These are phyloP conservation scores for Xenus cinereus DNA, from an alignment of 2,113 vertebrate genomes.

Conservation along the genomic window DNA sequence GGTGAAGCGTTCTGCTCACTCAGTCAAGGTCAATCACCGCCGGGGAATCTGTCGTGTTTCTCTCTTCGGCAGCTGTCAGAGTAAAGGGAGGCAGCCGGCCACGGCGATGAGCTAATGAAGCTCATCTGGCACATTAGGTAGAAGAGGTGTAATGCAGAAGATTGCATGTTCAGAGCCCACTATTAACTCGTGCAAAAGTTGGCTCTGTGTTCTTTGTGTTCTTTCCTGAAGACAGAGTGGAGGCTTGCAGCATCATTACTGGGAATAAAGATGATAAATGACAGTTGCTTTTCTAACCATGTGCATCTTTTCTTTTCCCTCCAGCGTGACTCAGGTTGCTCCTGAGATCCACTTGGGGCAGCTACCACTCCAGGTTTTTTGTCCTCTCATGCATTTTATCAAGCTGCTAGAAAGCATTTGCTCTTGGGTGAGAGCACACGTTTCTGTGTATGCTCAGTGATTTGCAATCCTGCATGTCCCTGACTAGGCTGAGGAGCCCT, in stretches of 20 bases:
- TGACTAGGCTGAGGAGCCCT: background rate
- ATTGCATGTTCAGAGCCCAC: background rate
- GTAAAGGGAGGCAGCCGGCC: background rate
- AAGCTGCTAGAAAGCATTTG: background rate
- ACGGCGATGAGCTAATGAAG: background rate
- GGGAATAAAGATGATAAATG: constrained; percentile 33
- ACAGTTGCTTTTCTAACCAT: background rate
- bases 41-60: background rate
- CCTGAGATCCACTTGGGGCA: background rate
- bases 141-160: background rate
- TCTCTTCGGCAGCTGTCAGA: background rate
- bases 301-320: background rate
- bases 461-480: background rate
- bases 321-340: background rate
- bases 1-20: background rate
- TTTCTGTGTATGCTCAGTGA: background rate
- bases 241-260: background rate
- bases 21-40: background rate
- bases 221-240: constrained; percentile 8
- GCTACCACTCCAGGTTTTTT: background rate
- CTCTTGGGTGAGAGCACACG: background rate
- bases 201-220: background rate
- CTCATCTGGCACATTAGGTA: constrained; percentile 33
- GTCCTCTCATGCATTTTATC: background rate
- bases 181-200: constrained; percentile 16